Evolutionary conservation across 2,888 invertebrate species (phyloP), one percentile per base, ranked within the genome.

Genomic region (Acronicta psi): DNA sequence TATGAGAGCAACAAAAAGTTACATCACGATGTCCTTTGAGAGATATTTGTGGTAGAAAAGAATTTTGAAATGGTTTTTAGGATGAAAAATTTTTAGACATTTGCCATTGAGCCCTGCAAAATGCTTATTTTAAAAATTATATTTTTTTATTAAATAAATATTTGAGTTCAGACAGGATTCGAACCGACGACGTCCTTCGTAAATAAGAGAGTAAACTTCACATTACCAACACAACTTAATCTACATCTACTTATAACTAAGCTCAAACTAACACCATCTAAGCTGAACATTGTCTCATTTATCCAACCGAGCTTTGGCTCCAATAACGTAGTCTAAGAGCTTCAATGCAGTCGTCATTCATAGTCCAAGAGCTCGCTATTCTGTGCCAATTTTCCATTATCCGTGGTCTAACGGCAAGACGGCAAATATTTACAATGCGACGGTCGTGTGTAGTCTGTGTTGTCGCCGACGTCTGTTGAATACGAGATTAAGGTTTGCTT

Each of bases 351-450:
- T 77, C 80, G 81, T 74, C 84, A 87, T 88, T 85, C 82, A 86
- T 86, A 85, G 85, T 80, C 79, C 79, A 85, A 75, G 82, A 82
- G 81, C 77, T 72, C 72, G 77, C 79, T 78, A 82, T 84, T 85
- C 85, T 82, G 79, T 84, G 85, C 83, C 87, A 88, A 89, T 88
- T 87, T 88, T 88, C 88, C 86, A 88, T 87, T 87, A 87, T 85
- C 82, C 68, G 59, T 66, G 63, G 70, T 80, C 81, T 86, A 83
- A 80, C 77, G 80, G 80, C 82, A 85, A 87, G 84, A 69, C 62
- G 54, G 75, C 77, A 77, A 75, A 75, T 75, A 75, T 77, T 75
- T 75, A 75, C 77, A 77, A 72, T 69, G 64, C 75, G 42, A 60
- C 79, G 77, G 76, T 61, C 80, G 78, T 77, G 80, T 82, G 87